These are phyloP conservation scores for Glaucidium brasilianum DNA, from an alignment of 2,113 vertebrate species.

Conservation along the genomic window DNA sequence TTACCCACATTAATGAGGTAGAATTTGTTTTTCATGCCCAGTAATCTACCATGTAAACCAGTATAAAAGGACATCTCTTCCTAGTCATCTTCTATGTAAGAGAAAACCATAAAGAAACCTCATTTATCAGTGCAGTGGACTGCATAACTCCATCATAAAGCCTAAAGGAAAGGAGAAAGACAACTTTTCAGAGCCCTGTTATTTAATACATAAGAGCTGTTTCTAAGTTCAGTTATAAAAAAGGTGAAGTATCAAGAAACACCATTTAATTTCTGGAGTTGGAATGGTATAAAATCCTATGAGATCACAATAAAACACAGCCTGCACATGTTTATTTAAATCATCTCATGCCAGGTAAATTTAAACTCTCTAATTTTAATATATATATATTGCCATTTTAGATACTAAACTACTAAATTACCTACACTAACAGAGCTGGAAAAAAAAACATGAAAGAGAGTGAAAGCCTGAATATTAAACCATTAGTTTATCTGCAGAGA, in stretches of 20 bases:
- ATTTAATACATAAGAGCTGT: not conserved
- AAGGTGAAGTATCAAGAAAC: not conserved
- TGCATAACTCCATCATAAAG: not conserved
- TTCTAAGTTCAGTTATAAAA: not conserved
- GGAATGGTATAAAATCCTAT: not conserved
- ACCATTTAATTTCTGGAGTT: not conserved
- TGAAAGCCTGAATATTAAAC: not conserved
- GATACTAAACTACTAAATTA: not conserved
- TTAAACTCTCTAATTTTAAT: not conserved
- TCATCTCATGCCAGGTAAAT: not conserved
- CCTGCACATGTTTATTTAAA: not conserved
- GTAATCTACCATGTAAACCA: not conserved
- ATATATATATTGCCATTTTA: not conserved
- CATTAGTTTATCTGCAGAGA: not conserved
- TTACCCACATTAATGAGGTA: not conserved
- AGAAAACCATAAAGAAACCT: not conserved
- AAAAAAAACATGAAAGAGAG: not conserved
- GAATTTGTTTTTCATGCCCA: not conserved
- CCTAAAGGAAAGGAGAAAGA: not conserved
- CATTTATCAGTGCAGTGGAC: not conserved
- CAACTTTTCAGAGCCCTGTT: not conserved
- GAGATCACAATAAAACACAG: not conserved
- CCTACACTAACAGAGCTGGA: not conserved
- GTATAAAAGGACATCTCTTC: not conserved
- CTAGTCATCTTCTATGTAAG: not conserved